Base-by-base conservation (phyloP, 2,888 invertebrate genomes). In the Parthenolecanium corni region DNA sequence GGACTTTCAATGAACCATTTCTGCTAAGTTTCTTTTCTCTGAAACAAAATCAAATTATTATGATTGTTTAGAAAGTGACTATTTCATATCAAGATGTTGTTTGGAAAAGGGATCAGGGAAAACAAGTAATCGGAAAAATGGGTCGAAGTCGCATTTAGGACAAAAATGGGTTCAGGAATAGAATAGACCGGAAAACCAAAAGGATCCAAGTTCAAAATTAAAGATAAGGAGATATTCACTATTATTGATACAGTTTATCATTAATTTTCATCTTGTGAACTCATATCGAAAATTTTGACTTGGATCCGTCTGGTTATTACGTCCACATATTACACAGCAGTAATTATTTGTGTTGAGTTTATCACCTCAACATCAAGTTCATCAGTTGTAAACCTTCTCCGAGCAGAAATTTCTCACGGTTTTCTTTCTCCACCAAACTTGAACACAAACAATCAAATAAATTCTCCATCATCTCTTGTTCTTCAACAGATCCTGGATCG, bases 401-500 rank as follows among this genome's bases (percentile, higher is more conserved):
- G 70, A 88, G 85, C 31, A 98, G 78, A 74, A 99, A 99, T 64
- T 86, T 82, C 67, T 92, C 90, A 53, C 95, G 81, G 76, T 98
- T 99, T 66, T 85, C 77, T 14, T 85, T 80, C 66, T 84, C 81
- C 86, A 96, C 88, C 64, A 98, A 78, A 63, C 93, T 85, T 58
- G 95, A 95, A 73, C 98, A 98, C 66, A 98, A 76, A 64, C 89
- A 84, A 74, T 97, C 90, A 73, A 99, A 99, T 68, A 99, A 78
- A 76, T 98, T 98, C 75, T 98, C 97, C 97, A 98, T 97, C 71
- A 92, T 86, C 75, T 98, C 98, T 70, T 90, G 86, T 73, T 99
- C 98, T 74, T 97, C 97, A 2, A 85, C 83, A 62, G 85, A 84
- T 58, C 79, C 78, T 0, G 96, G 96, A 76, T 96, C 95, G 71